Percentiles rank a stretch among this genome's conserved stretches.
These are phyloP conservation scores for Semaprochilodus insignis DNA, from an alignment of 2,797 vertebrate species.

Conservation along the genomic window DNA sequence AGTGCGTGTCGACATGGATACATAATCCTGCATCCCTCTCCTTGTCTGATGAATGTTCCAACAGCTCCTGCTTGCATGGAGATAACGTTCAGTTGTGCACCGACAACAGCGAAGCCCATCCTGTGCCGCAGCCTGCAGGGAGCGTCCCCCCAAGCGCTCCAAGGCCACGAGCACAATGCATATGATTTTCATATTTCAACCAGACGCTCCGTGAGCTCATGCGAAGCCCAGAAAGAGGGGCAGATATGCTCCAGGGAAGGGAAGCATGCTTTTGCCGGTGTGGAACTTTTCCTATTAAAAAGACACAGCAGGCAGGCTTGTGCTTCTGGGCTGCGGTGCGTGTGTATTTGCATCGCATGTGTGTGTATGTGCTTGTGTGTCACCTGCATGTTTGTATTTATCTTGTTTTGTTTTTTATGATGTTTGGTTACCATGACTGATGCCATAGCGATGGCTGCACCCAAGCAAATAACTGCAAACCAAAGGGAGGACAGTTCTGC, in stretches of 20 bases:
- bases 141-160: background rate
- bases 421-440: constrained; percentile 64
- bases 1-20: background rate
- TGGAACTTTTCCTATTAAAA: constrained; percentile 35
- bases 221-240: constrained; percentile 6
- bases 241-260: background rate
- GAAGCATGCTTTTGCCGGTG: background rate
- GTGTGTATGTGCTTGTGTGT: constrained; percentile 26
- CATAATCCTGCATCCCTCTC: background rate
- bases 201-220: constrained; percentile 32
- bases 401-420: constrained; percentile 53
- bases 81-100: background rate
- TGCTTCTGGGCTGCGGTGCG: constrained; percentile 22
- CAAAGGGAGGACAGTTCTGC: constrained; percentile 19
- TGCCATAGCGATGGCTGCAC: constrained; percentile 65
- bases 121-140: background rate
- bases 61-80: background rate
- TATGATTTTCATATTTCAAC: constrained; percentile 52
- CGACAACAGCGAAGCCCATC: constrained; percentile 3
- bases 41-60: background rate
- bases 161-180: constrained; percentile 2
- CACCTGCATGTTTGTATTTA: constrained; percentile 53
- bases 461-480: constrained; percentile 57
- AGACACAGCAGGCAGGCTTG: constrained; percentile 50
- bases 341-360: constrained; percentile 11